Evolutionary conservation across 2,113 vertebrate genomes (phyloP).

Genomic region (Ctenomys sociabilis): DNA sequence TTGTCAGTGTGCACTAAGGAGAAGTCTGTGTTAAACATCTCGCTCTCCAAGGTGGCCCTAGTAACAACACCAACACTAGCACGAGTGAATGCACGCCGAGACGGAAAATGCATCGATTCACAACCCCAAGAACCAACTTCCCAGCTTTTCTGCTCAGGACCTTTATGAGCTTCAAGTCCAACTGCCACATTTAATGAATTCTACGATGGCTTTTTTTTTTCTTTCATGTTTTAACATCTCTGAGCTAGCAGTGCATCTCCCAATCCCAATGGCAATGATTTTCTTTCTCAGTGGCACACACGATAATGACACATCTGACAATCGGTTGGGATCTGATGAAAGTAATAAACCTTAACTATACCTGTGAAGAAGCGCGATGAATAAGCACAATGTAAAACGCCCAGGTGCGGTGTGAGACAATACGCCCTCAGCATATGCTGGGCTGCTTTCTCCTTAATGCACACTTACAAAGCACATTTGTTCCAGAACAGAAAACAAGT

Average conservation of each 20-base stretch:
- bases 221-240: slow-evolving; percentile 3
- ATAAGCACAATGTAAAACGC: not conserved
- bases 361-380: not conserved
- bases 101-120: not conserved
- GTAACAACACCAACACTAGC: not conserved
- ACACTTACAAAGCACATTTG: not conserved
- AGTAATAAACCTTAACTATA: not conserved
- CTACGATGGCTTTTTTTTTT: not conserved
- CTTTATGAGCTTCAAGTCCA: not conserved
- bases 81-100: not conserved
- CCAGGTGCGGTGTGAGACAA: not conserved
- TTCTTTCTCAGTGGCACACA: not conserved
- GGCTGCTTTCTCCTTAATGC: not conserved
- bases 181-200: not conserved
- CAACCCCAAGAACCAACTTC: not conserved
- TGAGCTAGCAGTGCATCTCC: not conserved
- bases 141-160: not conserved
- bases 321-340: not conserved
- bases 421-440: not conserved
- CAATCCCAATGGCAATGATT: not conserved
- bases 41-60: not conserved
- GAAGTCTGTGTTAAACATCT: not conserved
- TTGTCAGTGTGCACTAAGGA: not conserved
- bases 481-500: not conserved
- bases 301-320: not conserved